Evolutionary conservation across 2,113 vertebrate species (phyloP).

Genomic region (Strix uralensis): DNA sequence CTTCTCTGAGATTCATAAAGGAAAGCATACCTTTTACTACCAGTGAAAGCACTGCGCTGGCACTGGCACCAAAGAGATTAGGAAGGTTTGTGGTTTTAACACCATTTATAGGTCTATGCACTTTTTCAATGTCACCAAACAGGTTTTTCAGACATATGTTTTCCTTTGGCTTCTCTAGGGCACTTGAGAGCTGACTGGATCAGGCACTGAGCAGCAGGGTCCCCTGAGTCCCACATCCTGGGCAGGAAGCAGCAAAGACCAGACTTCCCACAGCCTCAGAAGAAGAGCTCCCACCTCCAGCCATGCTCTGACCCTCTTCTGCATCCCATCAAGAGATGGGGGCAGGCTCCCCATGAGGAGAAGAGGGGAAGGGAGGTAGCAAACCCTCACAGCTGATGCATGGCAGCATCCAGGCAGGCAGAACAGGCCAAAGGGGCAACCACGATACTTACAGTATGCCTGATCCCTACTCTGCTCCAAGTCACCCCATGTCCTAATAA

Average conservation of each 20-base stretch:
- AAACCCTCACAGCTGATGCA: background rate
- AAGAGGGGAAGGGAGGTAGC: background rate
- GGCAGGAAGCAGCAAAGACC: background rate
- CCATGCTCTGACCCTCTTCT: background rate
- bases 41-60: background rate
- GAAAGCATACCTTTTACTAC: background rate
- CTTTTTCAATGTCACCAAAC: background rate
- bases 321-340: background rate
- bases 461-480: background rate
- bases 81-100: background rate
- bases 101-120: background rate
- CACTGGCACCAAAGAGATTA: background rate
- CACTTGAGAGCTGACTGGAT: background rate
- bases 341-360: background rate
- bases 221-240: rapidly evolving
- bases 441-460: background rate
- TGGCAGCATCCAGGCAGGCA: rapidly evolving
- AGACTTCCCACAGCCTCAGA: background rate
- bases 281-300: background rate
- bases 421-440: rapidly evolving
- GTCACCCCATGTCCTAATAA: background rate
- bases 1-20: background rate
- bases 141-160: background rate
- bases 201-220: background rate
- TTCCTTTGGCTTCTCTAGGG: background rate